phyloP scores from a whole-genome alignment of 1,140 invertebrate species.

The Limonius californicus region DNA sequence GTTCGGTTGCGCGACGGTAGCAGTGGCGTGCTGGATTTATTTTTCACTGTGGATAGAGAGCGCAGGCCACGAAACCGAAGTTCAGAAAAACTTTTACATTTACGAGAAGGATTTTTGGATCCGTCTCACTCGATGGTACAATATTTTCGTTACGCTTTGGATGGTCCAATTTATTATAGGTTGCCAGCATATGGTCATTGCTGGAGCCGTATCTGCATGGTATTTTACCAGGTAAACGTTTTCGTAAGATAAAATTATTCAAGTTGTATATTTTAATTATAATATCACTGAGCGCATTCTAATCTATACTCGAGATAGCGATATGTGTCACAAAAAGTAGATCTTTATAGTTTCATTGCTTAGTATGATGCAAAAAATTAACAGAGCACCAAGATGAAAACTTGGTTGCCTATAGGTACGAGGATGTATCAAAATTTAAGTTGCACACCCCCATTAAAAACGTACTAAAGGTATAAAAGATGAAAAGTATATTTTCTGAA shows the following conservation, averaged over 20 bases:
- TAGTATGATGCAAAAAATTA: no score
- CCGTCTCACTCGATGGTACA: conserved; percentile 46
- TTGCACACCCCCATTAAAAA: no score
- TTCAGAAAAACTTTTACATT: conserved; percentile 47
- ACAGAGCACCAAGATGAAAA: no score
- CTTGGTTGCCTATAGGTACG: no score
- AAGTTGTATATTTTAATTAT: no score
- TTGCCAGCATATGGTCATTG: conserved; percentile 75
- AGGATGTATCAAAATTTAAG: no score
- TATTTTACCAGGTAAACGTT: conserved; percentile 78
- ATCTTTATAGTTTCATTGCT: neutral
- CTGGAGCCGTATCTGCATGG: conserved; percentile 71
- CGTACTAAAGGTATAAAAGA: no score
- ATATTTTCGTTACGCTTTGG: conserved; percentile 67
- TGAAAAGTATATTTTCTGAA: no score
- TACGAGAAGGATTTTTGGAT: conserved; percentile 54
- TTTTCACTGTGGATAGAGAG: conserved; percentile 61
- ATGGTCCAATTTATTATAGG: conserved; percentile 68
- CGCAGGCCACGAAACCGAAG: conserved; percentile 53
- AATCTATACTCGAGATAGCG: no score
- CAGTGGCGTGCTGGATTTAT: conserved; percentile 59
- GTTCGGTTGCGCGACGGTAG: conserved; percentile 54
- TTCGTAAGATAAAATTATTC: no score
- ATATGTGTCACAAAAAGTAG: no score
- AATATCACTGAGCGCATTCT: no score